phyloP scores from a whole-genome alignment of 30 jellyfish, hydroid and myxozoan genomes.

The Catostylus mosaicus region DNA sequence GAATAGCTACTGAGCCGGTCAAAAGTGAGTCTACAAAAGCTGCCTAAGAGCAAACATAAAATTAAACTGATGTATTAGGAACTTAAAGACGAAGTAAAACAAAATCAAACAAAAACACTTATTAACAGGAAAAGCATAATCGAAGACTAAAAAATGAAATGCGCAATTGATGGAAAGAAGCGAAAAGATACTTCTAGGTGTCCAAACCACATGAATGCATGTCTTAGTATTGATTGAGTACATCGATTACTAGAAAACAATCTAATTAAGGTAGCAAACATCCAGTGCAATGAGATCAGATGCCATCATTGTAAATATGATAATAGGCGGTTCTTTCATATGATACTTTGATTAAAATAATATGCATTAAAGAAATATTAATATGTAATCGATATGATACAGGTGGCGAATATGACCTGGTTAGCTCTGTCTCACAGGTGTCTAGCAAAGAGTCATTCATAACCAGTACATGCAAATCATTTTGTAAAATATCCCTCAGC shows the following conservation, averaged over 20 bases:
- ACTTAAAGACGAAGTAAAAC: no score
- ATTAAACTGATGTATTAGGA: no score
- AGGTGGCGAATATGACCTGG: conserved; percentile 49
- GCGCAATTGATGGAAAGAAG: not conserved
- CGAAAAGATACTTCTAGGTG: not conserved
- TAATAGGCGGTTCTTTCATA: conserved; percentile 18
- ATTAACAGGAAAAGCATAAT: no score
- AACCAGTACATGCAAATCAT: not conserved
- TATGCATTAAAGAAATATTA: no score
- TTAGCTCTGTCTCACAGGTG: conserved; percentile 34
- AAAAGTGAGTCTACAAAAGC: no score
- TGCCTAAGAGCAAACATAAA: no score
- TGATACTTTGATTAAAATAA: conserved; percentile 5
- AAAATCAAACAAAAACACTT: no score
- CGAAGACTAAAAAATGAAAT: not conserved
- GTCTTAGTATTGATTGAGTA: not conserved
- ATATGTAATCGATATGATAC: conserved; percentile 25
- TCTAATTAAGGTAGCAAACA: not conserved
- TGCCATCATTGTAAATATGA: conserved; percentile 15
- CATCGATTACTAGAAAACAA: not conserved
- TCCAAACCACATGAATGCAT: not conserved
- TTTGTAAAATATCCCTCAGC: not conserved
- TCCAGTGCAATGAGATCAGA: not conserved
- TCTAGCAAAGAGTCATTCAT: conserved; percentile 36
- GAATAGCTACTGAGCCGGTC: no score